Percentiles rank a stretch among this genome's conserved stretches.
These are phyloP conservation scores for Calonectris borealis DNA, from an alignment of 2,113 vertebrate species.

Conservation along the genomic window DNA sequence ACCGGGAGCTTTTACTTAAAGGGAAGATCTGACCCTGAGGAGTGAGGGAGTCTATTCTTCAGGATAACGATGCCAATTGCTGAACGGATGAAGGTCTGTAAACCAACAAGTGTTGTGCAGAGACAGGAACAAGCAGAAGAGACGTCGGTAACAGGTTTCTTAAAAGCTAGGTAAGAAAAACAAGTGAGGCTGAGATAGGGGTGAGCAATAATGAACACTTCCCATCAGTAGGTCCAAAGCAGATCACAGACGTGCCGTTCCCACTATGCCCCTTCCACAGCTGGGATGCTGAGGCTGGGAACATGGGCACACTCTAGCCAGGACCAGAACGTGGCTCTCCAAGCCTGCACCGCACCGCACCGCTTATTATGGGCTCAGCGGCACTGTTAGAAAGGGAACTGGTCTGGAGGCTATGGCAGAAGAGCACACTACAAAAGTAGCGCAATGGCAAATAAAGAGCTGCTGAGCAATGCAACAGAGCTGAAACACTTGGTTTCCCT, in stretches of 20 bases:
- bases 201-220: neutral
- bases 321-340: neutral
- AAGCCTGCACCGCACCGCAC: fast-evolving
- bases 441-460: neutral
- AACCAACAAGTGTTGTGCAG: neutral
- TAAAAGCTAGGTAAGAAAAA: neutral
- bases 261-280: neutral
- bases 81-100: neutral
- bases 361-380: neutral
- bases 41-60: neutral
- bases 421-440: neutral
- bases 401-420: neutral
- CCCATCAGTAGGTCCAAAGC: neutral
- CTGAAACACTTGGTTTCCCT: neutral
- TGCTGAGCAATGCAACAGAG: neutral
- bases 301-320: fast-evolving
- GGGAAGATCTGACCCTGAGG: neutral
- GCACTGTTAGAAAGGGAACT: neutral
- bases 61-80: neutral
- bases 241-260: neutral
- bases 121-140: neutral
- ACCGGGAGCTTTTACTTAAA: neutral
- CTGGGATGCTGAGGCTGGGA: neutral
- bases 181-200: neutral
- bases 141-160: neutral